Conservation (phyloP, 2,113 vertebrate genomes). For the Peromyscus polionotus region DNA sequence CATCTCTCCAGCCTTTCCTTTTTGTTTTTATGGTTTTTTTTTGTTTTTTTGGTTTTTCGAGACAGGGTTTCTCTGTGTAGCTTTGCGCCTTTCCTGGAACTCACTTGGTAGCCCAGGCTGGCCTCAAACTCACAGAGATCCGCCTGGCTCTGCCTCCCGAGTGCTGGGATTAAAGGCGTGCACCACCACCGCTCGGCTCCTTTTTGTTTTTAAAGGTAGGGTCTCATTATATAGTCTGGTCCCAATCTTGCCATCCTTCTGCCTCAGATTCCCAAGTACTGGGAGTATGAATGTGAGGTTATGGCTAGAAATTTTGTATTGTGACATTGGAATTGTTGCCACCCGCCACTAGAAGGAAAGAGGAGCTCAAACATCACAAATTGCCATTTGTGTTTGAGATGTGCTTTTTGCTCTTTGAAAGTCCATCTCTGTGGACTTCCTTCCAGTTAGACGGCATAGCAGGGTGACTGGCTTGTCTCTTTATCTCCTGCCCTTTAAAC, state of each 20-base stretch:
- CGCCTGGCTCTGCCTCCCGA: no score
- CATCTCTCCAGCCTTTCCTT: neutral
- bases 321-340: neutral
- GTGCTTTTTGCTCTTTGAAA: conserved; percentile 28
- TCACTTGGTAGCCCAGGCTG: no score
- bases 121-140: no score
- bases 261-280: neutral
- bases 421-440: conserved; percentile 60
- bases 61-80: no score
- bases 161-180: no score
- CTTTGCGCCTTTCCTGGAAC: no score
- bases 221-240: neutral
- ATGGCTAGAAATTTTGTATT: neutral
- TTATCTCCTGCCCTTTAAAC: conserved; percentile 72
- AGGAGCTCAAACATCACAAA: neutral
- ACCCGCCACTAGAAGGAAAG: neutral
- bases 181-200: neutral
- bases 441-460: conserved; percentile 12
- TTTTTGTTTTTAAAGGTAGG: neutral
- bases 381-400: neutral
- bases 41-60: no score
- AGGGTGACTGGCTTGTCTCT: conserved; percentile 37
- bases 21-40: neutral
- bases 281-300: no score
- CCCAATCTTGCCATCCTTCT: neutral